A percentile compares a stretch with the other conserved stretches of the same genome.
These are phyloP conservation scores for Drosophila lini DNA, from an alignment of 1,140 invertebrate genomes.

Conservation along the genomic window DNA sequence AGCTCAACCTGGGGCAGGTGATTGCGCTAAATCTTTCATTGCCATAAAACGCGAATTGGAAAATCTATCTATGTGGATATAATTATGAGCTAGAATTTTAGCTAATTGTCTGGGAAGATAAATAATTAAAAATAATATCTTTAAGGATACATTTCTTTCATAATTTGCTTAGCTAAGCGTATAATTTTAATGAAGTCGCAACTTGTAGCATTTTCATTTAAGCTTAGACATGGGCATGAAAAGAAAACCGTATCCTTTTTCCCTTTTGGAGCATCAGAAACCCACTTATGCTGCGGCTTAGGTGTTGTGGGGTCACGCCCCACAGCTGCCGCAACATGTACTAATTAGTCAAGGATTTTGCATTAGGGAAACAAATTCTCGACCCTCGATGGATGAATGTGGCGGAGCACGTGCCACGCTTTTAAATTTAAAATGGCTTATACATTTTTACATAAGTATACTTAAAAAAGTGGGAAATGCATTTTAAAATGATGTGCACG, in stretches of 20 bases:
- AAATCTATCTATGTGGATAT: background rate
- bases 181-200: conserved; percentile 67
- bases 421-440: conserved; percentile 54
- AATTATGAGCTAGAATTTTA: too few species aligned
- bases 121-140: background rate
- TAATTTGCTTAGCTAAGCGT: conserved; percentile 52
- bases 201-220: conserved; percentile 20
- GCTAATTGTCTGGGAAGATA: too few species aligned
- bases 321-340: conserved; percentile 20
- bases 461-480: conserved; percentile 17
- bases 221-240: background rate
- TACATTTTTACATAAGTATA: background rate
- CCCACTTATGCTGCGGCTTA: conserved; percentile 28
- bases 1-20: conserved; percentile 8
- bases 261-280: conserved; percentile 24
- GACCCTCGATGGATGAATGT: conserved; percentile 19
- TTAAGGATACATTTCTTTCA: background rate
- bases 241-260: conserved; percentile 22
- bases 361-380: conserved; percentile 38
- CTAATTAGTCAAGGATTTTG: conserved; percentile 73
- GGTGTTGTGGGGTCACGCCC: conserved; percentile 20
- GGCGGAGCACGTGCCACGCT: conserved; percentile 48
- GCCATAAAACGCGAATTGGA: background rate
- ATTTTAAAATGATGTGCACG: conserved; percentile 60
- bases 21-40: background rate